A percentile compares a stretch with the other conserved stretches of the same genome.
Evolutionary conservation across 2,113 vertebrate species (phyloP).

Genomic region (Nycticryphes semicollaris): DNA sequence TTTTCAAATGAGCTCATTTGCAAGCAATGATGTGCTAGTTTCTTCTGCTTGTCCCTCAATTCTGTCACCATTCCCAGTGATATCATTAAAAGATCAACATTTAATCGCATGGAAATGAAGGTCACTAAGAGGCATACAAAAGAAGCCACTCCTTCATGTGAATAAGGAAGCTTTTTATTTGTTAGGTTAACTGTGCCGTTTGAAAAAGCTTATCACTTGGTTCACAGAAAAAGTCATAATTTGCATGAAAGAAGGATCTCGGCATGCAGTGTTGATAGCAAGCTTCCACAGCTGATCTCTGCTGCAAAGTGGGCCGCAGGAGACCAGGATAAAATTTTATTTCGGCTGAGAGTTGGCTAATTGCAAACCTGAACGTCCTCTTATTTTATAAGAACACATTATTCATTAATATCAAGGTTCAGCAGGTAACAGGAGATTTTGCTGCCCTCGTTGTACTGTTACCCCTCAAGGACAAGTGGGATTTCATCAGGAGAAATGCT

Average conservation of each 20-base stretch:
- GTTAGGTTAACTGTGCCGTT: neutral
- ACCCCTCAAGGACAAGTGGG: neutral
- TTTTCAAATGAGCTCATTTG: slow-evolving; percentile 26
- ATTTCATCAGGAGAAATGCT: neutral
- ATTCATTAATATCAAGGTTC: neutral
- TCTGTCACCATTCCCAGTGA: neutral
- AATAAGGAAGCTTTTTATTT: neutral
- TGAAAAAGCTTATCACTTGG: slow-evolving; percentile 41
- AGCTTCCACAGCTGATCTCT: neutral
- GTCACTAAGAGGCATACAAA: neutral
- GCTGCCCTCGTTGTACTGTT: neutral
- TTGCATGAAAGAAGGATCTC: slow-evolving; percentile 37
- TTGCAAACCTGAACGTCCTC: neutral
- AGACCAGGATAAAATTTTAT: neutral
- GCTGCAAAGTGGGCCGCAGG: neutral
- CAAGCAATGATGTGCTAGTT: neutral
- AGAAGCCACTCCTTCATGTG: neutral
- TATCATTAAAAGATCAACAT: slow-evolving; percentile 6
- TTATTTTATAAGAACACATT: neutral
- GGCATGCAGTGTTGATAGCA: neutral
- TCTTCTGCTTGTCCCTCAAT: neutral
- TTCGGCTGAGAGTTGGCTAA: neutral
- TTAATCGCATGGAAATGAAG: slow-evolving; percentile 3
- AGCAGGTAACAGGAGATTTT: neutral
- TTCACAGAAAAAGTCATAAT: slow-evolving; percentile 38